Evolutionary conservation across 2,113 vertebrate species (phyloP), one percentile per base, ranked within the genome.

Genomic region (Tragulus kanchil): DNA sequence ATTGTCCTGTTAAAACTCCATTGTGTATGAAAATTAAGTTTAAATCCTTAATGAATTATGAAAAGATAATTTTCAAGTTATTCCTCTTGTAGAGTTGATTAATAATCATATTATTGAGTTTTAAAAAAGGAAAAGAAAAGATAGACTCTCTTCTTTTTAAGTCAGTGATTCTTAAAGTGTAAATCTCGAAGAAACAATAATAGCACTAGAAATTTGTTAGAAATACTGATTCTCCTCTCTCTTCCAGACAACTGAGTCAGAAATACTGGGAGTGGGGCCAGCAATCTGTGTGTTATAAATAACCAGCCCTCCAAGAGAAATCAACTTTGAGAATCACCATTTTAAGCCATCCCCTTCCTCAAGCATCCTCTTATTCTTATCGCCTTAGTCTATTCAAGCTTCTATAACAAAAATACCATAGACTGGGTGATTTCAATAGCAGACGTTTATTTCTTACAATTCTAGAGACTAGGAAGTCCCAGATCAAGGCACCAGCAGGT

Each of bases 51-150:
- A 98, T 98, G 94, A 97, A 97, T 92, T 93, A 87, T 56, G 88
- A 96, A 98, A 98, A 98, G 96, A 93, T 97, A 98, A 98, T 98
- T 98, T 98, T 91, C 96, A 97, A 96, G 97, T 97, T 98, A 95
- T 92, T 98, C 54, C 87, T 98, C 97, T 69, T 97, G 50, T 79
- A 98, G 86, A 86, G 75, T 61, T 97, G 94, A 98, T 69, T 90
- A 96, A 96, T 97, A 97, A 95, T 87, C 59, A 65, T 77, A 69
- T 15, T 85, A 93, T 19, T 89, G 62, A 89, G 50, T 97, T 97
- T 86, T 94, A 23, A 2, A 81, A 58, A 58, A 25, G 52, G 28
- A 81, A n/a, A 65, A 85, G 48, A 69, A 69, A 87, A 25, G 15
- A 78, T 64, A 73, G 67, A 6, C 15, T 52, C 25, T 42, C 9